A percentile compares a stretch with the other conserved stretches of the same genome.
Evolutionary conservation across 2,113 vertebrate genomes (phyloP).

Genomic region (Nematolebias whitei): DNA sequence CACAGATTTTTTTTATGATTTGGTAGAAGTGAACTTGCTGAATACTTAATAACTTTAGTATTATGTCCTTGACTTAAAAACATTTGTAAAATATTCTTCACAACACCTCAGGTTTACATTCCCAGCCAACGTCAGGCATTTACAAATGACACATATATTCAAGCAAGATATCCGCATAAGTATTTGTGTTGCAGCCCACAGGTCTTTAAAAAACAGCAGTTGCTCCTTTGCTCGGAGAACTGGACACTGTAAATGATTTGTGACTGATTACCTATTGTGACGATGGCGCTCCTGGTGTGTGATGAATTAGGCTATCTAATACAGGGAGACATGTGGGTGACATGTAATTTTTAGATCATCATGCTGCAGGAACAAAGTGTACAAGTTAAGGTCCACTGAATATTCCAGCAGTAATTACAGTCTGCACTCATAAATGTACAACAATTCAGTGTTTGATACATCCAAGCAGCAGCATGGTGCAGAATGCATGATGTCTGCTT

Average conservation of each 20-base stretch:
- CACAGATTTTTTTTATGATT: slow-evolving; percentile 24
- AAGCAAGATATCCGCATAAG: not conserved
- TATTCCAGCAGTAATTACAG: slow-evolving; percentile 62
- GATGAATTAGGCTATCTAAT: slow-evolving; percentile 82
- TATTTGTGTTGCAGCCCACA: slow-evolving; percentile 8
- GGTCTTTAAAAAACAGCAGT: slow-evolving; percentile 16
- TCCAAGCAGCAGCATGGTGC: slow-evolving; percentile 25
- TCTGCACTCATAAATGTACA: slow-evolving; percentile 39
- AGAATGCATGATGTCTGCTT: slow-evolving; percentile 3
- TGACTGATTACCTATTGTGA: slow-evolving; percentile 48
- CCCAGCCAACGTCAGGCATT: not conserved
- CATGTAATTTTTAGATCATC: slow-evolving; percentile 70
- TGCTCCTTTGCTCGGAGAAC: slow-evolving; percentile 15
- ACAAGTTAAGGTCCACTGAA: slow-evolving; percentile 61
- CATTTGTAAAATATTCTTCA: slow-evolving; percentile 10
- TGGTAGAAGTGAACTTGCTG: slow-evolving; percentile 12
- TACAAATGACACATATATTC: slow-evolving; percentile 17
- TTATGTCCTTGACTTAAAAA: slow-evolving; percentile 18
- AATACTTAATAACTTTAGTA: slow-evolving; percentile 32
- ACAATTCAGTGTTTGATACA: slow-evolving; percentile 43
- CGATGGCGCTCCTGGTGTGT: slow-evolving; percentile 64
- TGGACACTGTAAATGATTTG: slow-evolving; percentile 51
- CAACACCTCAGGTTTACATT: slow-evolving; percentile 31
- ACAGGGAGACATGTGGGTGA: slow-evolving; percentile 76
- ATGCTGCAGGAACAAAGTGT: slow-evolving; percentile 77